phyloP scores from a whole-genome alignment of 2,888 invertebrate genomes.

The Xanthia togata region DNA sequence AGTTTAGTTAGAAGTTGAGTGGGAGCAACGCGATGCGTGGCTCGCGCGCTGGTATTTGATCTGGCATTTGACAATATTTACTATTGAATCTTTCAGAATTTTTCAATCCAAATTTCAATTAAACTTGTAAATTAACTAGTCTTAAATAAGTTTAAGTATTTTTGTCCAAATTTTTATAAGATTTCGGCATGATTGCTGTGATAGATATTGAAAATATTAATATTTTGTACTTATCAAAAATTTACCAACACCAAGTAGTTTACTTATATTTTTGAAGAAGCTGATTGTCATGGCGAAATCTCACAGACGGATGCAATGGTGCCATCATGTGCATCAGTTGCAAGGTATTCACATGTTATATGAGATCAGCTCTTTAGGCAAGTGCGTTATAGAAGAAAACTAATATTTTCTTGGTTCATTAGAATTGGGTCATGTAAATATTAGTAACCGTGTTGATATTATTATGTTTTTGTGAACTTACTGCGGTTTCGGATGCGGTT shows the following conservation, averaged over 20 bases:
- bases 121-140: constrained; percentile 81
- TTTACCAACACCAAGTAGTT: constrained; percentile 65
- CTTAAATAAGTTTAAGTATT: constrained; percentile 78
- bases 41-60: constrained; percentile 61
- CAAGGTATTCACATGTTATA: constrained; percentile 29
- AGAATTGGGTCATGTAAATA: constrained; percentile 63
- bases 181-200: constrained; percentile 77
- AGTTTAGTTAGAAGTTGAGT: constrained; percentile 43
- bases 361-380: constrained; percentile 42
- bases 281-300: constrained; percentile 59
- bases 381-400: constrained; percentile 30
- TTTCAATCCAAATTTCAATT: constrained; percentile 68
- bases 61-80: constrained; percentile 70
- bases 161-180: constrained; percentile 78
- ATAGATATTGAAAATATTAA: constrained; percentile 75
- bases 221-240: constrained; percentile 78
- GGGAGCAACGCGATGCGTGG: constrained; percentile 15
- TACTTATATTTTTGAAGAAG: constrained; percentile 62
- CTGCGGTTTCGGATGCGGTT: constrained; percentile 47
- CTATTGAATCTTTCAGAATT: constrained; percentile 70
- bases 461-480: constrained; percentile 64
- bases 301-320: constrained; percentile 59
- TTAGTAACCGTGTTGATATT: constrained; percentile 70
- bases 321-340: constrained; percentile 59
- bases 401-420: constrained; percentile 52